Conservation (phyloP, 1,140 invertebrate genomes). For the Calosoma granatense region DNA sequence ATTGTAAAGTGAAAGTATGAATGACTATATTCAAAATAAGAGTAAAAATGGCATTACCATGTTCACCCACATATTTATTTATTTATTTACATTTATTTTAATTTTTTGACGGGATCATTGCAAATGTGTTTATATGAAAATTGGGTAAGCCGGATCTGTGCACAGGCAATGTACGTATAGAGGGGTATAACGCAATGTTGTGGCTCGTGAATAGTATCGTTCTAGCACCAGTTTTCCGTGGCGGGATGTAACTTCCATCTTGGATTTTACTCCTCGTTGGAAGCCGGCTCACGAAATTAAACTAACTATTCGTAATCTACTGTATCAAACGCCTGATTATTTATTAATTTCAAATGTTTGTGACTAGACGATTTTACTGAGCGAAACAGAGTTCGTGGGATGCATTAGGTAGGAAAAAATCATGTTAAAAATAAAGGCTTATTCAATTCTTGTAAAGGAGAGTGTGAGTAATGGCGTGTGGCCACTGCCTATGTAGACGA, state of each 20-base stretch:
- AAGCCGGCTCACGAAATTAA: slow-evolving; percentile 7
- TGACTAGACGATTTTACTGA: neutral
- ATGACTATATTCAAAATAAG: no score
- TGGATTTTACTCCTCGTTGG: slow-evolving; percentile 31
- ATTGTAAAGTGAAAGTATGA: no score
- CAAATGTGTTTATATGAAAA: no score
- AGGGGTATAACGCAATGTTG: slow-evolving; percentile 35
- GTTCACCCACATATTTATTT: no score
- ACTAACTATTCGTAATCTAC: neutral
- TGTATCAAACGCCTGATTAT: neutral
- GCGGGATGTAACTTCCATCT: slow-evolving; percentile 38
- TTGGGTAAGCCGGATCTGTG: neutral
- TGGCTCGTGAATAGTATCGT: slow-evolving; percentile 27
- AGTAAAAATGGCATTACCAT: no score
- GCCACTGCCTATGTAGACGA: neutral
- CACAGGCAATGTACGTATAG: slow-evolving; percentile 37
- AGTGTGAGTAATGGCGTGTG: slow-evolving; percentile 5
- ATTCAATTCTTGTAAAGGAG: slow-evolving; percentile 2
- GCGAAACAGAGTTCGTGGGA: neutral
- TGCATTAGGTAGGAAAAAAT: slow-evolving; percentile 25
- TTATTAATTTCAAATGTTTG: slow-evolving; percentile 8
- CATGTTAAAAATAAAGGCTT: slow-evolving; percentile 22
- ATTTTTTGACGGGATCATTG: no score
- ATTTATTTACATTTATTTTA: no score
- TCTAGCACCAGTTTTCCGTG: slow-evolving; percentile 31